These are phyloP conservation scores for Ariopsis seemanni DNA, from an alignment of 2,113 vertebrate genomes.

Conservation along the genomic window DNA sequence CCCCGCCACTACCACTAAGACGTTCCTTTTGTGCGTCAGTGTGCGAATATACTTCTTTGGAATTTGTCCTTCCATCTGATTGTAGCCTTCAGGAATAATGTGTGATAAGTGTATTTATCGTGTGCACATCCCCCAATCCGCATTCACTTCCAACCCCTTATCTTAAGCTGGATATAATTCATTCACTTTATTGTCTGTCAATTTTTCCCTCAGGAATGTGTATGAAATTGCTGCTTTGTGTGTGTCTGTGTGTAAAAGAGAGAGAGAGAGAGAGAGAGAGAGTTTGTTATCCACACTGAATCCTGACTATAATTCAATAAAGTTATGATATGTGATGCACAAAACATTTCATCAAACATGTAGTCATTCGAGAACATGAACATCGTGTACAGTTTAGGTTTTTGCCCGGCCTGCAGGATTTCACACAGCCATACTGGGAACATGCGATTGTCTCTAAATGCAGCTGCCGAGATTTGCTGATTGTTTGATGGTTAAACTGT, in stretches of 20 bases:
- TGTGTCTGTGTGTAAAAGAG: too few species aligned
- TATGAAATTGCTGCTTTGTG: slow-evolving; percentile 22
- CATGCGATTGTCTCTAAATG: background rate
- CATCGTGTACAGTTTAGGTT: background rate
- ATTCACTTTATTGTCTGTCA: slow-evolving; percentile 42
- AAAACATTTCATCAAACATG: background rate
- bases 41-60: slow-evolving; percentile 47
- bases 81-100: slow-evolving; percentile 47
- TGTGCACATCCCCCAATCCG: slow-evolving; percentile 29
- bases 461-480: slow-evolving; percentile 18
- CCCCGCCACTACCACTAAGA: background rate
- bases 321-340: background rate
- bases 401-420: background rate
- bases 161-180: slow-evolving; percentile 43
- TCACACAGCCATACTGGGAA: background rate
- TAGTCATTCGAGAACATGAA: slow-evolving; percentile 1
- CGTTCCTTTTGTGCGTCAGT: slow-evolving; percentile 42
- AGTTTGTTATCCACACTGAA: background rate
- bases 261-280: background rate
- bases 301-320: background rate
- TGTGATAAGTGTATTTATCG: slow-evolving; percentile 45
- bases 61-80: slow-evolving; percentile 42
- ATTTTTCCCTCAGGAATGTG: slow-evolving; percentile 29
- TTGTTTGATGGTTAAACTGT: background rate
- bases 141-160: slow-evolving; percentile 32